Percentiles rank a stretch among this genome's conserved stretches.
These are phyloP conservation scores for Phylloscopus trochilus DNA, from an alignment of 2,113 vertebrate species.

Conservation along the genomic window DNA sequence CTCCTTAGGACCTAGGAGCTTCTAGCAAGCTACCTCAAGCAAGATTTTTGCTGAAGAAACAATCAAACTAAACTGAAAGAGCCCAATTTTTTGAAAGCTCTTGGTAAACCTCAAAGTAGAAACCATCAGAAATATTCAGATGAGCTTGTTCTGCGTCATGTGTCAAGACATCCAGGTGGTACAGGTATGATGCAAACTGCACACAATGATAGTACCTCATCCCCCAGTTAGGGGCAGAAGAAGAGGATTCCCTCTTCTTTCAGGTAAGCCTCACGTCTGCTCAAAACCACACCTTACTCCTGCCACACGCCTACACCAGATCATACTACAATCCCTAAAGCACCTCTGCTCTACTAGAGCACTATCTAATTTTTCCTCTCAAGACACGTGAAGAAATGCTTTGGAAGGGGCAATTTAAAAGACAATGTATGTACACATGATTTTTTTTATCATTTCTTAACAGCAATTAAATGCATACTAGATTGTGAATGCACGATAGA, in stretches of 20 bases:
- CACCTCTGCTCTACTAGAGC: not conserved
- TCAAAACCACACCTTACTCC: not conserved
- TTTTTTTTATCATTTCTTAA: not conserved
- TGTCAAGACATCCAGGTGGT: not conserved
- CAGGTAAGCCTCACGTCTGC: not conserved
- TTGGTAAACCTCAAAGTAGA: not conserved
- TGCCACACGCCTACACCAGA: rapidly evolving
- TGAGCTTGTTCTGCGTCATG: not conserved
- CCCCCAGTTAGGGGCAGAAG: not conserved
- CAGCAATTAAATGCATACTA: not conserved
- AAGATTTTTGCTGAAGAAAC: not conserved
- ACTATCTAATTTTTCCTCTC: not conserved
- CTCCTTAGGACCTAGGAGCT: not conserved
- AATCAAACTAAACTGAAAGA: not conserved
- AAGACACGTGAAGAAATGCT: not conserved
- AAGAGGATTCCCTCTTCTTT: not conserved
- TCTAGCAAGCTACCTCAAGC: not conserved
- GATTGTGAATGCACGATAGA: not conserved
- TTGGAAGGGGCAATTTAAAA: not conserved
- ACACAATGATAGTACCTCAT: not conserved
- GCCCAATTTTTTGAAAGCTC: not conserved
- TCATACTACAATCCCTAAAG: not conserved
- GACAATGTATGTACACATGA: not conserved
- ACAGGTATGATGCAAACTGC: not conserved
- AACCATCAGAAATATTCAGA: not conserved